A percentile compares a stretch with the other conserved stretches of the same genome.
phyloP scores from a whole-genome alignment of 2,113 vertebrate genomes.

The Cavia porcellus region DNA sequence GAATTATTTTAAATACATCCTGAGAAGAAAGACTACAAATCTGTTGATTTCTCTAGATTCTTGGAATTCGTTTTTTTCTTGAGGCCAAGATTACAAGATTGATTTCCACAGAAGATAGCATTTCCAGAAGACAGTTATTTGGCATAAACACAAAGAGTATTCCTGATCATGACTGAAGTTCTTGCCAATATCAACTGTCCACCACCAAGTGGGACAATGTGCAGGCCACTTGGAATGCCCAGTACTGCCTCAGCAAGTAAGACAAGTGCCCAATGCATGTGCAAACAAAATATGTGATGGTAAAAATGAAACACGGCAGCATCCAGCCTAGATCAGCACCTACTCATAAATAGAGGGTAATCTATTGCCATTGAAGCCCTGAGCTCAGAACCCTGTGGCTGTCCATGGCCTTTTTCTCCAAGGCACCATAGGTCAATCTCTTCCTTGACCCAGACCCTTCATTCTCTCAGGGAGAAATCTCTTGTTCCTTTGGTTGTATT shows the following conservation, averaged over 20 bases:
- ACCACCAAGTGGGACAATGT: not conserved
- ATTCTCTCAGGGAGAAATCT: not conserved
- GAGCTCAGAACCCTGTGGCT: not conserved
- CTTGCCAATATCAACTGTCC: not conserved
- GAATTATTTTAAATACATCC: constrained; percentile 42
- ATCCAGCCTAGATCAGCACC: not conserved
- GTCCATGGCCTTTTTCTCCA: not conserved
- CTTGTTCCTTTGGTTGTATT: not conserved
- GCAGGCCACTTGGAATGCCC: fast-evolving
- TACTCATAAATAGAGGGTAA: not conserved
- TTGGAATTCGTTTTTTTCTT: constrained; percentile 45
- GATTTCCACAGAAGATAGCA: not conserved
- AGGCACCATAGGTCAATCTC: not conserved
- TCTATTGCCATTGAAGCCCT: not conserved
- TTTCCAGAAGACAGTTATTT: constrained; percentile 45
- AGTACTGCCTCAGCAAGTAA: not conserved
- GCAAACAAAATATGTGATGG: no score
- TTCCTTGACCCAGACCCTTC: not conserved
- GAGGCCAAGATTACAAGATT: constrained; percentile 33
- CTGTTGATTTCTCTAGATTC: constrained; percentile 57
- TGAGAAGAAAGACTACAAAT: not conserved
- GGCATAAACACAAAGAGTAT: not conserved
- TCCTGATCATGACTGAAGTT: not conserved
- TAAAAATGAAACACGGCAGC: not conserved
- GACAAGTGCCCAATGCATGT: not conserved